Evolutionary conservation across 2,113 vertebrate species (phyloP), one percentile per base, ranked within the genome.

Genomic region (Corapipo altera): DNA sequence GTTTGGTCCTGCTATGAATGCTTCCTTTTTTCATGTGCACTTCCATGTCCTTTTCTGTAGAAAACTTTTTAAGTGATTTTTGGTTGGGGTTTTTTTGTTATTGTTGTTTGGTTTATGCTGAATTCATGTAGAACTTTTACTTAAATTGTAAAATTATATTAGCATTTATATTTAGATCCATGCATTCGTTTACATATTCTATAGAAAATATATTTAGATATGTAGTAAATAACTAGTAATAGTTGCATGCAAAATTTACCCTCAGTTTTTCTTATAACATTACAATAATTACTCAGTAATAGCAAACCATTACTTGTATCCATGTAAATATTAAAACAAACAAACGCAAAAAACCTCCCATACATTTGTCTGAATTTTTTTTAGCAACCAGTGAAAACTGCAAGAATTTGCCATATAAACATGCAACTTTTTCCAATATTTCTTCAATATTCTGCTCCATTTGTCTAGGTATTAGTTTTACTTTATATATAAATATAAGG

Each of bases 281-380:
- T 67, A 5, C n/a, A 46, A 62, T 67, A 61, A 81, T 78, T 75
- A 69, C 19, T 5, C 7, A 69, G 4, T 3, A 1, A 16, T 72
- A 64, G 24, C 52, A 73, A 90, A 32, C 7, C 39, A 35, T 66
- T 85, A 49, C 6, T 46, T 80, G 5, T 81, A 15, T 44, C n/a
- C 8, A 3, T 41, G 9, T 44, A 59, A 84, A 86, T 88, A 30
- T 92, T 66, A 51, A 61, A 85, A 30, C 8, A 58, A 69, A 6
- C 8, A 11, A 74, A n/a, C 2, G 12, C 21, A 41, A 69, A 54
- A 20, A 0, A 4, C 2, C 9, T 69, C 39, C 2, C 6, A 5
- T 64, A 14, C 16, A 44, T 92, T 64, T 2, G 19, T 71, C 41
- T 35, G 32, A 20, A 4, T 3, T 9, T 6, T 55, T 67, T 85